Conservation (phyloP, 2,113 vertebrate species). For the western clawed frog (Xenopus tropicalis) region UCB_Xtro_10.0 CM004450.2:113722001-113722500, state of each 20-base stretch:
- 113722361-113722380: slow-evolving; percentile 90
- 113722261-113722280: neutral
- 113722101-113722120: too few relatives aligned
- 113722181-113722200: too few relatives aligned
- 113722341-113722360: slow-evolving; percentile 83
- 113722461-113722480: slow-evolving; percentile 92
- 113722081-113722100: too few relatives aligned
- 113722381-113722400: slow-evolving; percentile 70
- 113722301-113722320: slow-evolving; percentile 58
- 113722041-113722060: too few relatives aligned
- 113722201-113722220: too few relatives aligned
- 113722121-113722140: too few relatives aligned
- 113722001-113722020: too few relatives aligned
- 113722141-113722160: too few relatives aligned
- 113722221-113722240: neutral
- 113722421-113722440: slow-evolving; percentile 81
- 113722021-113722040: too few relatives aligned
- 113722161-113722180: too few relatives aligned
- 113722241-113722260: slow-evolving; percentile 15
- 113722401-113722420: slow-evolving; percentile 80
- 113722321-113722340: slow-evolving; percentile 85
- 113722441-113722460: slow-evolving; percentile 93
- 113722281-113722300: slow-evolving; percentile 36
- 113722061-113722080: too few relatives aligned
- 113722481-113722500: slow-evolving; percentile 94